These are phyloP conservation scores for Amblyteles armatorius DNA, from an alignment of 2,888 invertebrate genomes.

Conservation along the genomic window DNA sequence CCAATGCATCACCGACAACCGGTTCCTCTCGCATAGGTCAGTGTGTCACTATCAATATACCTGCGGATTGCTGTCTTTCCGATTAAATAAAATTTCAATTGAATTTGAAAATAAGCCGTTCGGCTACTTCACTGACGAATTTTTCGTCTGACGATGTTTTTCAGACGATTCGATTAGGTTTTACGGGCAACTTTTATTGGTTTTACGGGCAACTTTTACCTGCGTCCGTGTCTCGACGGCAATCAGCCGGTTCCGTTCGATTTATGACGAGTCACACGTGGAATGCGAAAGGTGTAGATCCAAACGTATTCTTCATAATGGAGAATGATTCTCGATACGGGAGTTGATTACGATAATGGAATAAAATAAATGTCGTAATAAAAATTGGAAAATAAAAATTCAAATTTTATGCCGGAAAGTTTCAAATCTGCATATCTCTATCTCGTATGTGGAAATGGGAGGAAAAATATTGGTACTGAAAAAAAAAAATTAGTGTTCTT, in stretches of 20 bases:
- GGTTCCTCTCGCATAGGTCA: conserved; percentile 43
- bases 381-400: not conserved
- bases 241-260: not conserved
- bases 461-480: not conserved
- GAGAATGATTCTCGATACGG: not conserved
- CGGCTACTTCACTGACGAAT: not conserved
- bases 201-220: not conserved
- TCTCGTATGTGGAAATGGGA: not conserved
- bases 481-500: not conserved
- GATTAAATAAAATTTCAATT: not conserved
- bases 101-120: not conserved
- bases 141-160: not conserved
- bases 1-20: conserved; percentile 43
- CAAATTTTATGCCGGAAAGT: not conserved
- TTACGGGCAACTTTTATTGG: not conserved
- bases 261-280: not conserved
- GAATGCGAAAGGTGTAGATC: no score
- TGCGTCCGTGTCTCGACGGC: not conserved
- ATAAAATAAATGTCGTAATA: not conserved
- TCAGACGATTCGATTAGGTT: not conserved
- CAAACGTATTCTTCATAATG: not conserved
- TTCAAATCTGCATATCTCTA: not conserved
- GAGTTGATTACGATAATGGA: not conserved
- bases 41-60: conserved; percentile 52
- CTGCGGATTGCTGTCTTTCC: not conserved